Conservation (phyloP, 2,888 invertebrate species). For the Phasia obesa region DNA sequence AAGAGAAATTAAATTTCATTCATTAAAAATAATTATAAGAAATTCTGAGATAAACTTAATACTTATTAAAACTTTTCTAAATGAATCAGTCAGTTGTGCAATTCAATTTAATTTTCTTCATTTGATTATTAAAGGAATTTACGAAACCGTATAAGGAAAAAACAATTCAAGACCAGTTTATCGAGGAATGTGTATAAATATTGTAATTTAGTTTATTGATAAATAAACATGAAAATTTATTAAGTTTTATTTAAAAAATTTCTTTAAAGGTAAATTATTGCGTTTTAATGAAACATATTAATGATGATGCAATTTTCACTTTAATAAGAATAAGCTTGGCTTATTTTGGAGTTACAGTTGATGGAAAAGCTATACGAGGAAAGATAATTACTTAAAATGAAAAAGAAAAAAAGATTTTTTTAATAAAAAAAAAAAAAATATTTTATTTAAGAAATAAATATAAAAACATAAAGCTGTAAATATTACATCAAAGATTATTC, state of each 20-base stretch:
- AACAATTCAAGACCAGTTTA: constrained; percentile 8
- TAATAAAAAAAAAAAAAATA: no score
- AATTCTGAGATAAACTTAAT: no score
- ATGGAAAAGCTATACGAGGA: no score
- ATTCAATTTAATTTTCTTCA: not conserved
- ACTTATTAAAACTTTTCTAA: not conserved
- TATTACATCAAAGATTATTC: no score
- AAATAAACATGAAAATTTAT: constrained; percentile 25
- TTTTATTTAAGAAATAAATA: no score
- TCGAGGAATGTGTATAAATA: constrained; percentile 6
- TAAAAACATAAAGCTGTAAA: no score
- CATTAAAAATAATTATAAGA: not conserved
- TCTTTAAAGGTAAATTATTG: constrained; percentile 10
- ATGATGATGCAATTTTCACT: constrained; percentile 31
- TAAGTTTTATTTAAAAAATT: constrained; percentile 33
- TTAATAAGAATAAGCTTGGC: not conserved
- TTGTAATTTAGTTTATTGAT: constrained; percentile 19
- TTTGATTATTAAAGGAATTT: not conserved
- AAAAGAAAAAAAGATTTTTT: no score
- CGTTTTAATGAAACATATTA: constrained; percentile 22
- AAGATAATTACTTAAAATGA: no score
- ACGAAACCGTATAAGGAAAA: constrained; percentile 5
- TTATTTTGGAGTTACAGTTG: not conserved
- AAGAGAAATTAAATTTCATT: no score
- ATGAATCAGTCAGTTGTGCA: not conserved